These are phyloP conservation scores for Elaeidobius kamerunicus DNA, from an alignment of 2,888 invertebrate species.

Conservation along the genomic window DNA sequence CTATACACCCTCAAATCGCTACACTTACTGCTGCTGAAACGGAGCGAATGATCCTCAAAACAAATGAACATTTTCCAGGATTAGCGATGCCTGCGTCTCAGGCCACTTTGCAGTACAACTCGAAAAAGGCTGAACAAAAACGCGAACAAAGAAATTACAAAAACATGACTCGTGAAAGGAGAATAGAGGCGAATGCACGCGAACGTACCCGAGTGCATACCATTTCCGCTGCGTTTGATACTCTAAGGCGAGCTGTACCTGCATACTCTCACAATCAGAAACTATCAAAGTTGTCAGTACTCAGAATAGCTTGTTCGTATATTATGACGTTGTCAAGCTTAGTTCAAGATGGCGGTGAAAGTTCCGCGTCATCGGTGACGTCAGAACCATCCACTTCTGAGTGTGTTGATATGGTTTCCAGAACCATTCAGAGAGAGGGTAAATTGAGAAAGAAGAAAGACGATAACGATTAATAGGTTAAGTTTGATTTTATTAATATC, in stretches of 20 bases:
- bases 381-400: slow-evolving; percentile 63
- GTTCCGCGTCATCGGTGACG: background rate
- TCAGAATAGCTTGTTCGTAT: slow-evolving; percentile 91
- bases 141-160: slow-evolving; percentile 84
- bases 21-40: slow-evolving; percentile 40
- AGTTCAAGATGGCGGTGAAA: slow-evolving; percentile 60
- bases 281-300: slow-evolving; percentile 86
- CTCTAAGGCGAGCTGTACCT: slow-evolving; percentile 78
- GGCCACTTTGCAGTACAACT: background rate
- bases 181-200: slow-evolving; percentile 92
- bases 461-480: slow-evolving; percentile 50
- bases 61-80: slow-evolving; percentile 43
- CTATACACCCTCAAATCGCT: slow-evolving; percentile 41
- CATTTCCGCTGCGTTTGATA: slow-evolving; percentile 93
- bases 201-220: slow-evolving; percentile 93
- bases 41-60: slow-evolving; percentile 41
- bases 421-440: slow-evolving; percentile 89
- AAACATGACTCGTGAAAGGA: slow-evolving; percentile 89
- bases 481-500: slow-evolving; percentile 1
- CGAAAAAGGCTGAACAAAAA: slow-evolving; percentile 26
- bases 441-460: slow-evolving; percentile 84
- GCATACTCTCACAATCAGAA: slow-evolving; percentile 92
- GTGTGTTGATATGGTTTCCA: slow-evolving; percentile 85
- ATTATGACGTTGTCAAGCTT: slow-evolving; percentile 81
- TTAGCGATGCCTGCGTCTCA: slow-evolving; percentile 23